Evolutionary conservation across 2,888 invertebrate species (phyloP), one percentile per base, ranked within the genome.

Genomic region (Masnerella sp.): DNA sequence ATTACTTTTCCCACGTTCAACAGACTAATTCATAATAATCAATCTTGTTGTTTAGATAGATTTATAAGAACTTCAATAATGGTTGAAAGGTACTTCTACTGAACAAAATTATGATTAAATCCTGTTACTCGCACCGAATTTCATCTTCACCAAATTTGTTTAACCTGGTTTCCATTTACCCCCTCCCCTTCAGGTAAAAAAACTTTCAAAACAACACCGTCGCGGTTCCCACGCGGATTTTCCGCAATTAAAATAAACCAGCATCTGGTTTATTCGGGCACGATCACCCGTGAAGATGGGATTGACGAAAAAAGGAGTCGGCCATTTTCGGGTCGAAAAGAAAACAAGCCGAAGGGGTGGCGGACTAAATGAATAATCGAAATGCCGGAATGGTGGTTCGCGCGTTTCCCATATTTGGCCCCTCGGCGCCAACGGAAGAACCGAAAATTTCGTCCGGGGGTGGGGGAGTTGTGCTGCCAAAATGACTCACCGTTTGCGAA

Each of bases 401-500:
- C n/a, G 72, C 69, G 56, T 64, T 72, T 71, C 67, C 75, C 70
- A 72, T 74, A 76, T 76, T 74, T 74, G 76, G 18, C 59, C 65
- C 54, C 58, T 38, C 56, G 38, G 68, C 67, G 65, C 62, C 30
- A 45, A 47, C 73, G 68, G 72, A 56, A 65, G 40, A 67, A 64
- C 42, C 67, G 76, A 79, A 78, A 79, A 70, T 75, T 78, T 59
- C 70, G 74, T 67, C 52, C 58, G 56, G 54, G 47, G 42, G 18
- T n/a, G 20, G 54, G 56, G 30, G 30, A n/a, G 30, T 30, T 25
- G 4, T 8, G 56, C 32, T 40, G 77, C 34, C 64, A 80, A 75
- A 80, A 78, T 83, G 83, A 85, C 86, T 87, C 82, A 87, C 87
- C 87, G 80, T 85, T 83, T 76, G 82, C 83, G 74, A 80, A 79